Percentiles rank a stretch among this genome's conserved stretches.
Evolutionary conservation across 2,113 vertebrate species (phyloP).

Genomic region (Gasterosteus aculeatus): DNA sequence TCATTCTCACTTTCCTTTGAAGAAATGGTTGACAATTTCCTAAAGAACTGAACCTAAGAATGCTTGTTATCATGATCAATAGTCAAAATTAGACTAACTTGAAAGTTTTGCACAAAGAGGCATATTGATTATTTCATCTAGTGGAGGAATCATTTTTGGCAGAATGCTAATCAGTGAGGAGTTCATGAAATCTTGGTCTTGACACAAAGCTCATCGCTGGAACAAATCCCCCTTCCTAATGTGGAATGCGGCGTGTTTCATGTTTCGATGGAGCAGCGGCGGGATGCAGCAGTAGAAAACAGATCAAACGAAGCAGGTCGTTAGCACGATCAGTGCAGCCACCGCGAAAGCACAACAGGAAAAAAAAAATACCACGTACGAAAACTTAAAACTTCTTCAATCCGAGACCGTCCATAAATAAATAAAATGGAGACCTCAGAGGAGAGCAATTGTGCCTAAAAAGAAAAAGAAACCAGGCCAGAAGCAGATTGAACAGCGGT

Average conservation of each 20-base stretch:
- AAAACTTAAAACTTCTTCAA: slow-evolving; percentile 42
- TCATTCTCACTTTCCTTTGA: slow-evolving; percentile 1
- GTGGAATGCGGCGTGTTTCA: neutral
- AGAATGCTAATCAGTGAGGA: neutral
- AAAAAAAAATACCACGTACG: neutral
- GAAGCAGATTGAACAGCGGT: slow-evolving; percentile 15
- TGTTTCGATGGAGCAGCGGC: slow-evolving; percentile 13
- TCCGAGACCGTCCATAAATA: slow-evolving; percentile 19
- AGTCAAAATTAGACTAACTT: slow-evolving; percentile 34
- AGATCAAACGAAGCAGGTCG: slow-evolving; percentile 40
- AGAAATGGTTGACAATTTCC: slow-evolving; percentile 45
- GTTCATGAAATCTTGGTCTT: slow-evolving; percentile 7
- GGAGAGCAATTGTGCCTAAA: slow-evolving; percentile 31
- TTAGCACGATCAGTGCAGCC: slow-evolving; percentile 31
- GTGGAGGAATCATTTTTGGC: neutral
- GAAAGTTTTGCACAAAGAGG: slow-evolving; percentile 9
- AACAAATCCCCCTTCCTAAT: slow-evolving; percentile 1
- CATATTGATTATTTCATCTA: neutral
- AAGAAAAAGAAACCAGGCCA: slow-evolving; percentile 32
- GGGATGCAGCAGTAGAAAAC: slow-evolving; percentile 4
- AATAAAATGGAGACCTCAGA: slow-evolving; percentile 32
- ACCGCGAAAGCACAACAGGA: slow-evolving; percentile 13
- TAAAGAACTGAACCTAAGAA: slow-evolving; percentile 27
- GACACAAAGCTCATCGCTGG: slow-evolving; percentile 13
- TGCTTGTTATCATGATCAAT: slow-evolving; percentile 35